These are phyloP conservation scores for Ichneumoninae sp. DNA, from an alignment of 2,888 invertebrate species.

Conservation along the genomic window DNA sequence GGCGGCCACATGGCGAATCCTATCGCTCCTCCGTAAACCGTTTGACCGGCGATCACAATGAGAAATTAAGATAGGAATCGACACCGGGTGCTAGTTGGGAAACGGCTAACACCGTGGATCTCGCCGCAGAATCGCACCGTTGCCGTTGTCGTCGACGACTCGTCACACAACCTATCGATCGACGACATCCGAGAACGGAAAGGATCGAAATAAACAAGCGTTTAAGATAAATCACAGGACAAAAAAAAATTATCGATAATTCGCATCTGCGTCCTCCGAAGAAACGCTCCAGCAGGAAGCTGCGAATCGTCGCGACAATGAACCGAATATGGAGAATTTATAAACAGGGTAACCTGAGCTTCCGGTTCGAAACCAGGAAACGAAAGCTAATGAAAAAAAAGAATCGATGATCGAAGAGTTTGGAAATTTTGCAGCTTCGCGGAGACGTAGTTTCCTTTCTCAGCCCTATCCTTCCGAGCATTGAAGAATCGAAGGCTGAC, in stretches of 20 bases:
- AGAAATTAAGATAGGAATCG: conserved; percentile 81
- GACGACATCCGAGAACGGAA: conserved; percentile 47
- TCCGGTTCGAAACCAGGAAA: conserved; percentile 17
- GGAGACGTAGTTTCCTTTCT: conserved; percentile 1
- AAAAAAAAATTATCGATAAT: conserved; percentile 60
- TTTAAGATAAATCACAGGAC: conserved; percentile 74
- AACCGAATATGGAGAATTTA: conserved; percentile 67
- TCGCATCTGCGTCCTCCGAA: conserved; percentile 9
- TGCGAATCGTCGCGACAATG: conserved; percentile 75
- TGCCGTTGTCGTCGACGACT: conserved; percentile 63
- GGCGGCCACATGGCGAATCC: conserved; percentile 47
- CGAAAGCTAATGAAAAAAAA: not conserved
- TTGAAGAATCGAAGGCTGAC: conserved; percentile 10
- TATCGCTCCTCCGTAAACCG: conserved; percentile 65
- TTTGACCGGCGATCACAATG: conserved; percentile 76
- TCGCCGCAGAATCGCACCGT: conserved; percentile 17
- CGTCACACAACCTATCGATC: conserved; percentile 48
- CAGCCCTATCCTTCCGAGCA: not conserved
- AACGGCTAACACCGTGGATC: conserved; percentile 10
- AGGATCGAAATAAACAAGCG: conserved; percentile 76
- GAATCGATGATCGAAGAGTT: not conserved
- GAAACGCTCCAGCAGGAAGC: conserved; percentile 62
- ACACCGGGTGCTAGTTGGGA: conserved; percentile 64
- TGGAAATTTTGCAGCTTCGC: conserved; percentile 9
- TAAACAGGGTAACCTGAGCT: conserved; percentile 48